Conservation (phyloP, 2,113 vertebrate genomes). For the Perognathus longimembris region DNA sequence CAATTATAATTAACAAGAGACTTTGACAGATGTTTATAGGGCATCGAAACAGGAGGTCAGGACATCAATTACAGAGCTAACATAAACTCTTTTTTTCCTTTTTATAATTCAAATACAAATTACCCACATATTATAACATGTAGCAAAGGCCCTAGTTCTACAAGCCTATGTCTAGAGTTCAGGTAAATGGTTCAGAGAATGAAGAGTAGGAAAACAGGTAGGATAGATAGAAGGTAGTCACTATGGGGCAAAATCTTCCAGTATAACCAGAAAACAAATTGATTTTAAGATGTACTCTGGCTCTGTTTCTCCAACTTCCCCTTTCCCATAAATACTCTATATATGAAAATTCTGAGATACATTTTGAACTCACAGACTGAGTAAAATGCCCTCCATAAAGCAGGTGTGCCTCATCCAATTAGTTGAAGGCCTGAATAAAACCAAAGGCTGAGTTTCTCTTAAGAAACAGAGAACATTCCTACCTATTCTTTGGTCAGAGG, state of each 20-base stretch:
- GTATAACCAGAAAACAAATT: background rate
- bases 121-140: background rate
- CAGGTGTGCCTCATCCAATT: background rate
- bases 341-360: background rate
- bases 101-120: constrained; percentile 60
- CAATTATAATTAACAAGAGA: constrained; percentile 66
- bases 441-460: background rate
- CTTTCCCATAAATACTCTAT: background rate
- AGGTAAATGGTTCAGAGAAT: background rate
- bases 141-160: constrained; percentile 25
- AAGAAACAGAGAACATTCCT: background rate
- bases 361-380: constrained; percentile 28
- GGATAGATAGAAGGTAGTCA: background rate
- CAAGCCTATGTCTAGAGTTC: background rate
- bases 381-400: background rate
- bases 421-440: background rate
- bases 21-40: constrained; percentile 32
- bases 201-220: constrained; percentile 13
- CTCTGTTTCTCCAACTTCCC: background rate
- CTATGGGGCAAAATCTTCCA: background rate
- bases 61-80: constrained; percentile 39
- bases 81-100: background rate
- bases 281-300: background rate
- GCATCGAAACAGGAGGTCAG: constrained; percentile 43
- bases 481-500: background rate